Base-by-base conservation (phyloP, 2,888 invertebrate species). In the Nomada flava region DNA sequence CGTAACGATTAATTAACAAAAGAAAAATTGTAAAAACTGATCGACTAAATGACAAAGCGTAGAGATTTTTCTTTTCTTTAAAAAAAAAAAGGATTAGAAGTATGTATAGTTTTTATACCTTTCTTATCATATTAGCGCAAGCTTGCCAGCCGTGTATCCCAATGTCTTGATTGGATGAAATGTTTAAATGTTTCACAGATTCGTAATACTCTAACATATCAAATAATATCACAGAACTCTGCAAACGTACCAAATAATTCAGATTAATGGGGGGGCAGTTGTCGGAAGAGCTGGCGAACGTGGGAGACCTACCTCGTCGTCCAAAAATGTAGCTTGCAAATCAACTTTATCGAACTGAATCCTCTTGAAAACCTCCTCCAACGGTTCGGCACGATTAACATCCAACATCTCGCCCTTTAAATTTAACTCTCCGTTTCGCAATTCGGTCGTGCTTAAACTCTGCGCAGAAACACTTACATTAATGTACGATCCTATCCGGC, bases 121-220 rank as follows among this genome's bases (percentile, higher is more conserved):
- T 96, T 93, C 96, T 96, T 83, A 97, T 95, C 95, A 97, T 96
- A 87, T 96, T 95, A 50, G 96, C 96, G 86, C 97, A 97, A 0
- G 97, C 96, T 91, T 97, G 96, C 98, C 98, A 98, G 13, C 98
- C 98, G 59, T 97, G 94, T 63, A 95, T 95, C 74, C 97, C 96
- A 93, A 98, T 97, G 88, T 95, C 95, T 78, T 96, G 95, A 93
- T 98, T 98, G 69, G 96, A 96, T 50, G 96, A 96, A 84, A 98
- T 96, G 92, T 97, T 96, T 82, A 98, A 94, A 86, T 96, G 95
- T 83, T 93, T 94, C 0, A 95, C 95, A 62, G 98, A 97, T 92
- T 98, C 98, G 93, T 98, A 98, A 93, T 97, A 98, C 92, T 98
- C 98, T 83, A 98, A 95, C 97, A 98, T 98, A 93, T 98, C 98